These are phyloP conservation scores for Diadema setosum DNA, from an alignment of 35 echinoderm and acorn worm genomes.

Conservation along the genomic window DNA sequence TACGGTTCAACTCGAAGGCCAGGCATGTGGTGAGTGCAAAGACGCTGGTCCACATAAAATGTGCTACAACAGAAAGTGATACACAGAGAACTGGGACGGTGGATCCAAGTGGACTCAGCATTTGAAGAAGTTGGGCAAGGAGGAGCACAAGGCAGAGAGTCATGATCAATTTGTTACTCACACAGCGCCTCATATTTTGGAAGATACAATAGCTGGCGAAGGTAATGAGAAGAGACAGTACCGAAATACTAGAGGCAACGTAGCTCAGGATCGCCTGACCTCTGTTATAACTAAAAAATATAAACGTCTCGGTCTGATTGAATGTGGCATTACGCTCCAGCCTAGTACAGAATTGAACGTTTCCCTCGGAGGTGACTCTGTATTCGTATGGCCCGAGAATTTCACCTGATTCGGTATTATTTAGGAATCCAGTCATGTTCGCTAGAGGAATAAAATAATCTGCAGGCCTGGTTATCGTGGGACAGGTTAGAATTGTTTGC, in stretches of 20 bases:
- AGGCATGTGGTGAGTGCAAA: slow-evolving; percentile 1
- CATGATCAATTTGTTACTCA: slow-evolving; percentile 11
- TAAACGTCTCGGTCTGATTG: background rate
- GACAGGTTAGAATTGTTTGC: background rate
- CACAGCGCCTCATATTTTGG: background rate
- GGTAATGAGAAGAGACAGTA: background rate
- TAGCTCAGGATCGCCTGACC: background rate
- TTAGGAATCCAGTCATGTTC: background rate
- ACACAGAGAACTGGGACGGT: background rate
- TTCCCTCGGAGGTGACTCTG: background rate
- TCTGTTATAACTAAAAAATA: background rate
- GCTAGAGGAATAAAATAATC: background rate
- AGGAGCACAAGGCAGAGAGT: background rate
- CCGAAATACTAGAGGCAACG: background rate
- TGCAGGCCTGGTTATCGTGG: background rate
- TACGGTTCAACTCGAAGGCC: background rate
- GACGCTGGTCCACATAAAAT: background rate
- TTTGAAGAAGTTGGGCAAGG: background rate
- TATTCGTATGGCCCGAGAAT: background rate
- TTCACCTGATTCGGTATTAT: background rate
- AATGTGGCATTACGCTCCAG: background rate
- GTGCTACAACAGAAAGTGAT: background rate
- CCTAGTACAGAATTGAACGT: background rate
- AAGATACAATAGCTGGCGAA: slow-evolving; percentile 1
- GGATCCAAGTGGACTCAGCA: background rate